Evolutionary conservation across 2,888 invertebrate species (phyloP), one percentile per base, ranked within the genome.

Genomic region (Sussaba pulchella): DNA sequence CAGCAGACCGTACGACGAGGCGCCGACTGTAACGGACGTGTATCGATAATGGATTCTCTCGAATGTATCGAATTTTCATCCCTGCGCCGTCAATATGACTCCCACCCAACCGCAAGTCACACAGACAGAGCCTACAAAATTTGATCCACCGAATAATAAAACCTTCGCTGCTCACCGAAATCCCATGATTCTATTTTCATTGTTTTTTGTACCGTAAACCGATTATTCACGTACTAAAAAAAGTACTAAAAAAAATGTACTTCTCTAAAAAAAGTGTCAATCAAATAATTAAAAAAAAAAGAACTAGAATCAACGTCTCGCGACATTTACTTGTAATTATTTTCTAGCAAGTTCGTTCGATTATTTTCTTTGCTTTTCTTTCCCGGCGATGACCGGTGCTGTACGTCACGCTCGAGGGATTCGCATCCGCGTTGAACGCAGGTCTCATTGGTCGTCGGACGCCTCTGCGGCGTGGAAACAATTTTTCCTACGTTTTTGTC

Each of bases 11-110:
- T 17, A 47, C 67, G 5, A 39, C 19, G 21, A n/a, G 17, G 5
- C 24, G 64, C 47, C 17, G 64, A 36, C 66, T 81, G 76, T 69
- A 80, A 83, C 75, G 76, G 84, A 82, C 84, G 80, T 61, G 54
- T 83, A 78, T 81, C 69, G 69, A 78, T 81, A 83, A 84, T 72
- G 57, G 54, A 2, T 45, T 54, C 77, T 72, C 71, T 71, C 80
- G 73, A 79, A 81, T 84, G 83, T 79, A 83, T 83, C 74, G 77
- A 67, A 24, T 64, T 47, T 69, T 26, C 52, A 52, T 54, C 75
- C 17, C 10, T 9, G 19, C 19, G 69, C 43, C 14, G 36, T 36
- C 31, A 12, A n/a, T n/a, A n/a, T 9, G 14, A 26, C 24, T 10
- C 8, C 12, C 2, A 21, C 4, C 31, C 17, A 41, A 36, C 45